Evolutionary conservation across 1,140 invertebrate species (phyloP).

Genomic region (Drosophila tani): DNA sequence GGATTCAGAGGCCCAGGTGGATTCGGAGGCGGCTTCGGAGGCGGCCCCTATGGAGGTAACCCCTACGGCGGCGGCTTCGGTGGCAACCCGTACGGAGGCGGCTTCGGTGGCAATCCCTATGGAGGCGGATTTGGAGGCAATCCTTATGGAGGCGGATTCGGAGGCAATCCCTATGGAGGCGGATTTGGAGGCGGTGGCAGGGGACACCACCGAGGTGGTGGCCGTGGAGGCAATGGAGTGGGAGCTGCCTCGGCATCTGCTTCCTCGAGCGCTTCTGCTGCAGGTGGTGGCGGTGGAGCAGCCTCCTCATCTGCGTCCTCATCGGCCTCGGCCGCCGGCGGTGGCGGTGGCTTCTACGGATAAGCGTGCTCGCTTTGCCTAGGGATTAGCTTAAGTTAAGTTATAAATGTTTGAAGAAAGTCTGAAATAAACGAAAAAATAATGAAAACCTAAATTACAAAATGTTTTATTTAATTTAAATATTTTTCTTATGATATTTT

Average conservation of each 20-base stretch:
- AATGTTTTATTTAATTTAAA: background rate
- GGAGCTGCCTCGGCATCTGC: conserved; percentile 22
- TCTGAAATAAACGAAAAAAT: conserved; percentile 27
- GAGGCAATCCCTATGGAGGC: conserved; percentile 14
- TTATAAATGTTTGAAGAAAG: conserved; percentile 35
- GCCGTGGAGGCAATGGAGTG: conserved; percentile 9
- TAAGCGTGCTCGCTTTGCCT: background rate
- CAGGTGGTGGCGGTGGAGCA: conserved; percentile 38
- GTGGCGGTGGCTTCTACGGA: conserved; percentile 29
- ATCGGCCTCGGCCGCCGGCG: conserved; percentile 17
- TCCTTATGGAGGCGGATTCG: conserved; percentile 20
- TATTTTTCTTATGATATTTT: no score
- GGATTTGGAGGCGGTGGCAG: conserved; percentile 20
- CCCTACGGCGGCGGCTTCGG: conserved; percentile 30
- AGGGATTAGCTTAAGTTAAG: conserved; percentile 34
- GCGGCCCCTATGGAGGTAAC: background rate
- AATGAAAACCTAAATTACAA: background rate
- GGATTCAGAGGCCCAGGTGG: conserved; percentile 21
- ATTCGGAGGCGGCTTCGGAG: conserved; percentile 21
- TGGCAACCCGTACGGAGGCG: conserved; percentile 5
- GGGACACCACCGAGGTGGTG: conserved; percentile 21
- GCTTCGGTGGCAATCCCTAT: background rate
- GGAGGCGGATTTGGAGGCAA: conserved; percentile 23
- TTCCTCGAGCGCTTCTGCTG: conserved; percentile 32
- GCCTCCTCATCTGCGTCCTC: conserved; percentile 30